Evolutionary conservation across 2,797 vertebrate species (phyloP).

Genomic region (Columba guinea): DNA sequence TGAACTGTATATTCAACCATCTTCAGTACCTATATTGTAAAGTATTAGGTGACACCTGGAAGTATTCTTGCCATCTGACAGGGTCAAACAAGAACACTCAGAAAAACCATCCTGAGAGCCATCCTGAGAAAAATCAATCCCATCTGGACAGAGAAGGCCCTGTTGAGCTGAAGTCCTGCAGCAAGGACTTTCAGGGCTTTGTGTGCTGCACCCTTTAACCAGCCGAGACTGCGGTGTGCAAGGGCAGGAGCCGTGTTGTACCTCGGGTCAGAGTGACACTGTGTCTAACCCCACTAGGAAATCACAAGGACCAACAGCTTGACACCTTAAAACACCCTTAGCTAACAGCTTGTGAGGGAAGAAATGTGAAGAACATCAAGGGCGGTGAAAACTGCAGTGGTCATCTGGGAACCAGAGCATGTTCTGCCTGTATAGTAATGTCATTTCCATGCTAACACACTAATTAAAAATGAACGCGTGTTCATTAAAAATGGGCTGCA

Average conservation of each 20-base stretch:
- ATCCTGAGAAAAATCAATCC: neutral
- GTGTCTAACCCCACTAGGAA: neutral
- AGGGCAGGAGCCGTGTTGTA: neutral
- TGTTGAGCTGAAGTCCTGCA: neutral
- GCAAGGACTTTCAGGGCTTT: neutral
- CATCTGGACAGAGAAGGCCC: neutral
- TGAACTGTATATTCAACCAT: neutral
- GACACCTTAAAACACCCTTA: neutral
- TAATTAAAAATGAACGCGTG: neutral
- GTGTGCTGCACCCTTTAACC: neutral
- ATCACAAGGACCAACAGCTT: neutral
- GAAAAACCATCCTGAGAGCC: neutral
- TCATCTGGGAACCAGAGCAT: neutral
- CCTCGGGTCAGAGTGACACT: neutral
- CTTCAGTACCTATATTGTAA: neutral
- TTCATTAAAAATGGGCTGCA: neutral
- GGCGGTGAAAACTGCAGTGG: neutral
- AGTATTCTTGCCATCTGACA: neutral
- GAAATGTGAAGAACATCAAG: neutral
- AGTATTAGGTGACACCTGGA: neutral
- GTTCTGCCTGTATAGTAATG: neutral
- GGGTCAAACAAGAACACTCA: neutral
- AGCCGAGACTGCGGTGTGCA: rapidly evolving
- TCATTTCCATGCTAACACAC: neutral
- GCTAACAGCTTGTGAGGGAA: neutral